These are phyloP conservation scores for Sebastes hopkinsi DNA, from an alignment of 2,797 vertebrate genomes.

Conservation along the genomic window DNA sequence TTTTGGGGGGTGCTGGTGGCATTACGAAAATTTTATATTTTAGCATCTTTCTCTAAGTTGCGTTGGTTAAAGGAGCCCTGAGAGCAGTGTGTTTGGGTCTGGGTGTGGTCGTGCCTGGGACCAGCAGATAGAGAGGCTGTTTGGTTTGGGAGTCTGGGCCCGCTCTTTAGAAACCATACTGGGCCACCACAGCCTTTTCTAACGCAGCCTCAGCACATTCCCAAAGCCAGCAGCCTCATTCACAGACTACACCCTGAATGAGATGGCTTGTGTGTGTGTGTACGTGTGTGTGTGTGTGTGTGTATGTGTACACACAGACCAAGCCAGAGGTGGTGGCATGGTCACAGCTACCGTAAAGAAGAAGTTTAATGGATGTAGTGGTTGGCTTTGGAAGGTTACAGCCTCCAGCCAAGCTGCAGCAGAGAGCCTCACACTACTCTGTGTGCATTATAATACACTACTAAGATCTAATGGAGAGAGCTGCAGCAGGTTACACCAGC, in stretches of 20 bases:
- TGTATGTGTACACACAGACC: background rate
- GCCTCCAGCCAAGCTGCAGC: background rate
- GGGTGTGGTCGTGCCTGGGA: conserved; percentile 15
- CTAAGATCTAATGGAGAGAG: background rate
- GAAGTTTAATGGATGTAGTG: conserved; percentile 4
- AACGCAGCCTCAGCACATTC: conserved; percentile 72
- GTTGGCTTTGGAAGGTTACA: background rate
- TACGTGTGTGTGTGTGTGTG: conserved; percentile 12
- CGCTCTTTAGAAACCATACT: conserved; percentile 61
- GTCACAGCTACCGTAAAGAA: conserved; percentile 35
- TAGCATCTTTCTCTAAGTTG: background rate
- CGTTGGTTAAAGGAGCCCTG: background rate
- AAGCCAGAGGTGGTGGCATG: conserved; percentile 35
- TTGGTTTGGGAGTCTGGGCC: conserved; percentile 49
- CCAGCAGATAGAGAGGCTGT: conserved; percentile 30
- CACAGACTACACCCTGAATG: conserved; percentile 70
- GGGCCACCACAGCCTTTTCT: conserved; percentile 64
- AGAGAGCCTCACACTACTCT: background rate
- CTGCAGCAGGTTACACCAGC: background rate
- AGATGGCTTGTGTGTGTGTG: conserved; percentile 51
- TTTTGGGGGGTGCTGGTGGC: background rate
- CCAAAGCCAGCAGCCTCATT: conserved; percentile 65
- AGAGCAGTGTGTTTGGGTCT: background rate
- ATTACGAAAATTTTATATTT: background rate
- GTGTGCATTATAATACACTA: background rate